phyloP scores from a whole-genome alignment of 2,113 vertebrate species.

The Carassius auratus region DNA sequence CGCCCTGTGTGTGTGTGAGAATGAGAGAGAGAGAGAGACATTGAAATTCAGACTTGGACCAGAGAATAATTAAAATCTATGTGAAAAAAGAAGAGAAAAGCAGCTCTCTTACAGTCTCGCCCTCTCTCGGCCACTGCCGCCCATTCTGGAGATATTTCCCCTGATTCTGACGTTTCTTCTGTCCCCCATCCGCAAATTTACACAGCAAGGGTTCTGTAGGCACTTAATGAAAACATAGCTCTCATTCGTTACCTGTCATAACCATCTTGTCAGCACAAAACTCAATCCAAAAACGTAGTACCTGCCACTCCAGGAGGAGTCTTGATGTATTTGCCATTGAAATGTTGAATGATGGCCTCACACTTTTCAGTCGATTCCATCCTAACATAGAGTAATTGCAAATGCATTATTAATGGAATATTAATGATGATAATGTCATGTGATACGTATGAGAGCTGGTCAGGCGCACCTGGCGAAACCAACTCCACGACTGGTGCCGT shows the following conservation, averaged over 20 bases:
- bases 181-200: slow-evolving; percentile 94
- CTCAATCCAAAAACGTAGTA: slow-evolving; percentile 51
- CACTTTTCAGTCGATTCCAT: slow-evolving; percentile 95
- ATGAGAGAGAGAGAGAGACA: neutral
- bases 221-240: slow-evolving; percentile 66
- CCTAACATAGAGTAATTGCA: slow-evolving; percentile 64
- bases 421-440: slow-evolving; percentile 21
- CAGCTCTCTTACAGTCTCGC: slow-evolving; percentile 79
- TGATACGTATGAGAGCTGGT: neutral
- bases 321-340: slow-evolving; percentile 93
- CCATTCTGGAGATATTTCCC: slow-evolving; percentile 89
- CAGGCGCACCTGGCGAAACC: slow-evolving; percentile 86
- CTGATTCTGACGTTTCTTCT: slow-evolving; percentile 91
- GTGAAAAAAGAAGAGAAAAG: neutral
- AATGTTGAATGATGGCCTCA: slow-evolving; percentile 91
- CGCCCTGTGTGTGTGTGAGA: slow-evolving; percentile 72
- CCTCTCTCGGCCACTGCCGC: slow-evolving; percentile 85
- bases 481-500: slow-evolving; percentile 87
- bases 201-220: slow-evolving; percentile 89
- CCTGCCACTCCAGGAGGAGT: slow-evolving; percentile 87
- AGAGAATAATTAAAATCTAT: neutral
- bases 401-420: neutral
- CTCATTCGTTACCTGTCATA: neutral
- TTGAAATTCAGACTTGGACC: neutral
- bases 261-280: neutral